Evolutionary conservation across 2,888 invertebrate species (phyloP), one percentile per base, ranked within the genome.

Genomic region (Acanthosepion pharaonis): DNA sequence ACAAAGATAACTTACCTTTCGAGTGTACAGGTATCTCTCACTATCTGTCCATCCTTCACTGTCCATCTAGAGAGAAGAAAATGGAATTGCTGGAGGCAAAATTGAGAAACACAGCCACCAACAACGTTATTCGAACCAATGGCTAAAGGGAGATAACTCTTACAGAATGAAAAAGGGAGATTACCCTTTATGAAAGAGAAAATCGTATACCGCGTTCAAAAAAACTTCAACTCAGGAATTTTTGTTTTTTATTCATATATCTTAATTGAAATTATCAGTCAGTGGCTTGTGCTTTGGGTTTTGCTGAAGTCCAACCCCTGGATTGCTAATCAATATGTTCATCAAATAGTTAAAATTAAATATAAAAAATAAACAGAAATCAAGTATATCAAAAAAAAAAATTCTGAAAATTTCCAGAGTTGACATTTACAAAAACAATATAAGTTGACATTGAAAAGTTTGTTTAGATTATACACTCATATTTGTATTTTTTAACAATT

Each of bases 1-100:
- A 33, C 78, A 78, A 78, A 78, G 33, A 78, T 78, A 33, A 33
- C 78, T 78, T 78, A 78, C 78, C 78, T 78, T 78, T 78, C n/a
- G 78, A 78, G 78, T 78, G 78, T 78, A 78, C 78, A 78, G 78
- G 78, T 78, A 78, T 78, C 78, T 78, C n/a, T 78, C 78, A 78
- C 78, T 78, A 78, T 78, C 78, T 78, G 78, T n/a, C 78, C 78
- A 78, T 78, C 78, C 78, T 78, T 78, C 78, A n/a, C 11, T 33
- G 78, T 78, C 78, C n/a, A 78, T 78, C 78, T 78, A 18, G 78
- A 78, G 78, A 78, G 78, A 78, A 78, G 78, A 78, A 78, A 78
- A 78, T 78, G 78, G 78, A 78, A 78, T 78, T 78, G 78, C 78
- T n/a, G 78, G 78, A 78, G 78, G 78, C 78, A 5, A 78, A 78